Base-by-base conservation (phyloP, 1,140 invertebrate genomes). In the Zophobas atratus region DNA sequence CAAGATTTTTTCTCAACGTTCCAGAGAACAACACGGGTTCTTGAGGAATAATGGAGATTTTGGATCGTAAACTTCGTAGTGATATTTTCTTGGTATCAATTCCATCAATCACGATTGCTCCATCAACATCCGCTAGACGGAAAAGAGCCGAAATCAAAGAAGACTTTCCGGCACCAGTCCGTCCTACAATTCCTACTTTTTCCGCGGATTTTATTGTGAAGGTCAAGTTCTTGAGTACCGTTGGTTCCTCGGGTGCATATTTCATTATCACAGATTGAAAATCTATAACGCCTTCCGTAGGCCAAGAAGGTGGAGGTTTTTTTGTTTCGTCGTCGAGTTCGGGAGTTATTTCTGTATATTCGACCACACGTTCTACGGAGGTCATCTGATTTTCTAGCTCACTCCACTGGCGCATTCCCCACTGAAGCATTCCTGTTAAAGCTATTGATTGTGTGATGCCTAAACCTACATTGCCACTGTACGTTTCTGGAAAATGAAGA, bases 131-230 rank as follows among this genome's bases (percentile, higher is more conserved):
- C 0, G 89, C 88, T 0, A 91, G 79, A 0, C 92, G 89, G 79
- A 94, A 94, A 0, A 94, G 82, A 2, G 92, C 90, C 55, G 90
- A 85, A 6, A 94, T 92, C 0, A 96, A 81, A 0, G 94, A 95
- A 0, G 93, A 93, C 85, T 96, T 96, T 0, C 95, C 95, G 57
- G 96, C 95, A 0, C 96, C 96, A 0, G 94, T 95, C 43, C 94
- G 86, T 38, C 94, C 94, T 60, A 94, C 93, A 79, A 95, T 92
- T 71, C 93, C 93, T 39, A 91, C 85, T 88, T 89, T 93, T 82
- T 93, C 91, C 46, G 86, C 88, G 0, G 88, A 84, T 71, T 87
- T 80, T 32, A 92, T 89, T 33, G 63, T 84, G 78, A 92, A 90
- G 33, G 83, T 88, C 1, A 92, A 78, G 75, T 89, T 84, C 77